Evolutionary conservation across 37 sponge, comb jelly and placozoan species (phyloP).

Genomic region (Ephydatia muelleri): DNA sequence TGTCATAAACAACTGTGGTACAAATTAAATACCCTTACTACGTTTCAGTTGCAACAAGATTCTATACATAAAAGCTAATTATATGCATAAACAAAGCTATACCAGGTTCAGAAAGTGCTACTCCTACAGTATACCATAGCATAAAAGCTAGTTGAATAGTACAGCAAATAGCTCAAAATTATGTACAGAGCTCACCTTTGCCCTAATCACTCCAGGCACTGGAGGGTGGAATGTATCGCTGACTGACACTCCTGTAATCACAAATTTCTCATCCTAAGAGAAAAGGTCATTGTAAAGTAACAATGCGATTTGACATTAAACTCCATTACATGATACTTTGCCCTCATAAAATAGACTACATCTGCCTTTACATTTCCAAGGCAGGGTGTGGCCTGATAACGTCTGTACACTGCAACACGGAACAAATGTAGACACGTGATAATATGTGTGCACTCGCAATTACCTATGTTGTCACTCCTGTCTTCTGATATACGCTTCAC

Average conservation of each 20-base stretch:
- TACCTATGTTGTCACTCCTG: not conserved
- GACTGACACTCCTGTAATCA: conserved; percentile 54
- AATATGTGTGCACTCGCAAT: not conserved
- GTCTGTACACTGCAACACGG: conserved; percentile 17
- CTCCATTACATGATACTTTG: conserved; percentile 20
- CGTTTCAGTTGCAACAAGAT: no score
- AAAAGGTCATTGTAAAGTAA: not conserved
- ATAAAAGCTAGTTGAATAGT: no score
- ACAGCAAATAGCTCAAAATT: no score
- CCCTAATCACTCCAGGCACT: conserved; percentile 32
- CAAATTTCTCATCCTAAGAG: conserved; percentile 50
- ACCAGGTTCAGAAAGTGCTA: no score
- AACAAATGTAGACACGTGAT: no score
- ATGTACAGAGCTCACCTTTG: conserved; percentile 57
- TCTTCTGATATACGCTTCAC: not conserved
- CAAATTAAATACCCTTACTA: no score
- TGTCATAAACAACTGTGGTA: no score
- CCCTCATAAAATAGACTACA: conserved; percentile 31
- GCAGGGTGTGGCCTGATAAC: conserved; percentile 36
- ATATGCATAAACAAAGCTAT: no score
- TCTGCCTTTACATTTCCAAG: conserved; percentile 35
- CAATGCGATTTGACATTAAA: not conserved
- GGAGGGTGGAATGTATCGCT: conserved; percentile 46
- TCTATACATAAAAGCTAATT: no score
- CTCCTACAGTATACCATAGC: no score